These are phyloP conservation scores for Diarsia brunnea DNA, from an alignment of 2,888 invertebrate genomes.

Conservation along the genomic window DNA sequence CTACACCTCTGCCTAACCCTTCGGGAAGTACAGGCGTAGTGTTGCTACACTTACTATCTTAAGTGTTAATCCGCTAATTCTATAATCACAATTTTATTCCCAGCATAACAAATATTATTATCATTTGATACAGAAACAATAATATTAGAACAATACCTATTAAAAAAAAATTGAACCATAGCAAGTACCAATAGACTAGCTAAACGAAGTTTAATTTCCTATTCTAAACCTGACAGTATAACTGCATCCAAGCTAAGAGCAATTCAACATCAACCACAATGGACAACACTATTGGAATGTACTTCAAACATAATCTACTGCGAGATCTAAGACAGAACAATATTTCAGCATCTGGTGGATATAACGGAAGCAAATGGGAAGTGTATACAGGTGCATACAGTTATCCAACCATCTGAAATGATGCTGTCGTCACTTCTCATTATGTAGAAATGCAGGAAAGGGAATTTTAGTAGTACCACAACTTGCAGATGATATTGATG, in stretches of 20 bases:
- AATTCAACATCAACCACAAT: background rate
- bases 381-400: conserved; percentile 25
- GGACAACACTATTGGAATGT: background rate
- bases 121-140: background rate
- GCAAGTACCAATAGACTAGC: background rate
- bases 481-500: background rate
- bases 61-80: conserved; percentile 11
- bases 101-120: background rate
- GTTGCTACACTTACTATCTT: background rate
- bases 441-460: background rate
- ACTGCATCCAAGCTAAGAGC: background rate
- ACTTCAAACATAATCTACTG: background rate
- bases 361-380: conserved; percentile 18
- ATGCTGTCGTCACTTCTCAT: conserved; percentile 25
- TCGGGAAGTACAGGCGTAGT: too few species aligned
- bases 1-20: too few species aligned
- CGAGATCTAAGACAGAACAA: background rate
- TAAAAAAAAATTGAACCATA: background rate
- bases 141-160: background rate
- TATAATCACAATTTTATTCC: background rate
- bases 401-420: conserved; percentile 18
- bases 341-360: conserved; percentile 6
- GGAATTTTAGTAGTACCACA: background rate
- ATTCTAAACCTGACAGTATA: background rate
- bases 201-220: background rate